These are phyloP conservation scores for Himalopsyche anomala DNA, from an alignment of 2,888 invertebrate genomes.

Conservation along the genomic window DNA sequence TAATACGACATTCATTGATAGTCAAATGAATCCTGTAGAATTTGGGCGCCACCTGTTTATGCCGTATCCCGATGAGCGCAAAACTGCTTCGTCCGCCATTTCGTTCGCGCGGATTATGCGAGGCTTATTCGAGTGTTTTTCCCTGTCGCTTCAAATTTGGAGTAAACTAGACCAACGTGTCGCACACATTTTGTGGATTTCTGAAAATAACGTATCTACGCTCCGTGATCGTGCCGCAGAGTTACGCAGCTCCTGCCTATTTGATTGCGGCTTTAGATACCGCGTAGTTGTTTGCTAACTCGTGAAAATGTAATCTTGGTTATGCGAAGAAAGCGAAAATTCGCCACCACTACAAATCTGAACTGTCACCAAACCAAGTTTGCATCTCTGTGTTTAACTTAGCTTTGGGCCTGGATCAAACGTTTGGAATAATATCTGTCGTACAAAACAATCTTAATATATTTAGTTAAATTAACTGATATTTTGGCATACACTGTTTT, in stretches of 20 bases:
- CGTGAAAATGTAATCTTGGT: slow-evolving; percentile 16
- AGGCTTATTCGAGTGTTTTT: slow-evolving; percentile 10
- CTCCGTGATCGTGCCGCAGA: not conserved
- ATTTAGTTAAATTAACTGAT: too few species aligned
- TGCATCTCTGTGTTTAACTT: too few species aligned
- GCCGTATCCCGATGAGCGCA: not conserved
- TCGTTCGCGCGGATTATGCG: not conserved
- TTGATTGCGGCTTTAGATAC: slow-evolving; percentile 35
- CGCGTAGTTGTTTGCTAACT: slow-evolving; percentile 18
- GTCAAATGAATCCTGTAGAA: too few species aligned
- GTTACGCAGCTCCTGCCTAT: not conserved
- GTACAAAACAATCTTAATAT: too few species aligned
- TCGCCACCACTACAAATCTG: too few species aligned
- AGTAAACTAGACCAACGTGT: not conserved
- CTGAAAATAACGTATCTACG: not conserved
- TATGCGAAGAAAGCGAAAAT: too few species aligned
- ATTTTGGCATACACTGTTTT: too few species aligned
- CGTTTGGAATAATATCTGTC: too few species aligned
- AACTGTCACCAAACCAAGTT: too few species aligned
- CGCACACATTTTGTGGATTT: not conserved
- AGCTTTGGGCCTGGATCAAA: too few species aligned
- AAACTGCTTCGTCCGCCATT: not conserved
- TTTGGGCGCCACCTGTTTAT: not conserved
- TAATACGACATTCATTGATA: too few species aligned
- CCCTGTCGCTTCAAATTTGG: slow-evolving; percentile 9